phyloP scores from a whole-genome alignment of 2,888 invertebrate genomes.

The Morpho helenor region DNA sequence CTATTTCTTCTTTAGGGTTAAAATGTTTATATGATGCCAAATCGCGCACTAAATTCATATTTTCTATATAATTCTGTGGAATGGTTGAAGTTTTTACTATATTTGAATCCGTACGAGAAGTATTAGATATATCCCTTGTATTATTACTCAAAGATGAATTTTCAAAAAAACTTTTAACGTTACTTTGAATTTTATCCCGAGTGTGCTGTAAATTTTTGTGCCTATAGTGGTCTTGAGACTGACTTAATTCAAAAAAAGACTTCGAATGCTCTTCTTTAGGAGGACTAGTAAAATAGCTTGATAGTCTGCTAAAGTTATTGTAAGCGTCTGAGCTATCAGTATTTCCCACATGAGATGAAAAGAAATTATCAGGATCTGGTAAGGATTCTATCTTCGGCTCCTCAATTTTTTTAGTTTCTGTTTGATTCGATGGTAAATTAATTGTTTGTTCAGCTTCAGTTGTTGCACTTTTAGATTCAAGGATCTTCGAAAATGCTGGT shows the following conservation, averaged over 20 bases:
- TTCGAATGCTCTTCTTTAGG: conserved; percentile 58
- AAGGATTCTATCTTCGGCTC: conserved; percentile 28
- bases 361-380: conserved; percentile 56
- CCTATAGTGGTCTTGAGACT: conserved; percentile 66
- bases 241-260: conserved; percentile 75
- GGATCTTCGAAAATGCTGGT: conserved; percentile 18
- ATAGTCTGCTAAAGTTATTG: conserved; percentile 51
- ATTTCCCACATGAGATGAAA: conserved; percentile 29
- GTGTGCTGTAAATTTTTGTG: conserved; percentile 34
- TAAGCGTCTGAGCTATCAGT: conserved; percentile 33
- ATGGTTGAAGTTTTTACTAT: conserved; percentile 33
- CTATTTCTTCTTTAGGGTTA: conserved; percentile 39
- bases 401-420: conserved; percentile 14
- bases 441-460: neutral
- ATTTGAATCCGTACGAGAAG: neutral
- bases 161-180: conserved; percentile 28
- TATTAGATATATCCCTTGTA: neutral
- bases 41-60: conserved; percentile 51
- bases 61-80: conserved; percentile 35
- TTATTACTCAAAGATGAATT: conserved; percentile 1
- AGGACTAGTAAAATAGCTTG: conserved; percentile 62
- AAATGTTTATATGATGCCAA: conserved; percentile 51
- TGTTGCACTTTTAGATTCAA: conserved; percentile 9
- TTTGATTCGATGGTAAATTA: neutral
- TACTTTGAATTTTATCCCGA: conserved; percentile 20